Evolutionary conservation across 2,113 vertebrate genomes (phyloP).

Genomic region (Glareola pratincola): DNA sequence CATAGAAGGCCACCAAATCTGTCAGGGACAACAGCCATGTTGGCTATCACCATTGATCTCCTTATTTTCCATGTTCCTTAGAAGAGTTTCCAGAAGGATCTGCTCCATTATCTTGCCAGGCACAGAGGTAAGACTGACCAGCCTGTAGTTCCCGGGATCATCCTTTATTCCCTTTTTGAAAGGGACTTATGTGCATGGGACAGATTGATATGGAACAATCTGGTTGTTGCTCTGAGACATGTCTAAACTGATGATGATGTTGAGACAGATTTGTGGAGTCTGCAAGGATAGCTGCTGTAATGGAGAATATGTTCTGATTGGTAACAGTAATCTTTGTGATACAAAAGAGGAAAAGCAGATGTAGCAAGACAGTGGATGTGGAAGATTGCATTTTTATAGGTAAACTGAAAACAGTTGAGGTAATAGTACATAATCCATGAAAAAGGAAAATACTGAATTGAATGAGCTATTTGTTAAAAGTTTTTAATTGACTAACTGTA

Average conservation of each 20-base stretch:
- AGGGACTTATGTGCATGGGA: background rate
- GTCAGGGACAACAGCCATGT: too few species aligned
- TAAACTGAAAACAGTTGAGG: background rate
- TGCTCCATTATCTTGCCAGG: too few species aligned
- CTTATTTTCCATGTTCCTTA: too few species aligned
- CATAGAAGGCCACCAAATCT: too few species aligned
- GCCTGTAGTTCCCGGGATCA: too few species aligned
- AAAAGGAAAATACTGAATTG: background rate
- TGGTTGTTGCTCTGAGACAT: background rate
- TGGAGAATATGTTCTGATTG: background rate
- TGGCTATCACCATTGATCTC: too few species aligned
- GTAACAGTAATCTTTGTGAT: background rate
- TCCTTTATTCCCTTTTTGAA: too few species aligned
- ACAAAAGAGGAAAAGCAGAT: background rate
- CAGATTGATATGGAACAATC: background rate
- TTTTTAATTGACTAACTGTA: background rate
- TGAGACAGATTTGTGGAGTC: background rate
- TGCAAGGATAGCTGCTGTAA: background rate
- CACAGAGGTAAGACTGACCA: too few species aligned
- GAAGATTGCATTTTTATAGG: background rate
- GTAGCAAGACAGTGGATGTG: background rate
- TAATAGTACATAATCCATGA: background rate
- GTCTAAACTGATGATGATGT: background rate
- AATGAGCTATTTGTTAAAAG: background rate
- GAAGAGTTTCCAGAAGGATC: too few species aligned